Conservation (phyloP, 2,113 vertebrate species). For the Rana temporaria region DNA sequence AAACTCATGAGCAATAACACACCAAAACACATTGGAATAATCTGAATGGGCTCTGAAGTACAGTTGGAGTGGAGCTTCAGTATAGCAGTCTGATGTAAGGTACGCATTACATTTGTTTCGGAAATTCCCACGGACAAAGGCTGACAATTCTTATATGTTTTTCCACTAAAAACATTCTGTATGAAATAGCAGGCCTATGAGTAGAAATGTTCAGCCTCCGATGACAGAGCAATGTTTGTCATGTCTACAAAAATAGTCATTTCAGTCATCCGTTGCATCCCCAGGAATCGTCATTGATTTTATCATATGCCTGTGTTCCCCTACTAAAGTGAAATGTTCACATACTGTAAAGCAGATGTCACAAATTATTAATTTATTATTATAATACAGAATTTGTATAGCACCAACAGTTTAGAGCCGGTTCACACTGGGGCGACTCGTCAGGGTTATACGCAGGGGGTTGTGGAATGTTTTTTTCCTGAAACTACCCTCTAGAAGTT, state of each 20-base stretch:
- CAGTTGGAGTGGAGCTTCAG: too few relatives aligned
- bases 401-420: too few relatives aligned
- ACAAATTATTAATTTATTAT: not conserved
- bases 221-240: slow-evolving; percentile 21
- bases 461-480: too few relatives aligned
- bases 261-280: slow-evolving; percentile 8
- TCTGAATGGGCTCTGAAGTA: too few relatives aligned
- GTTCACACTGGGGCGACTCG: too few relatives aligned
- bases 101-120: not conserved
- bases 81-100: not conserved
- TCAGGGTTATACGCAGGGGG: too few relatives aligned
- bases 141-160: slow-evolving; percentile 10
- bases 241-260: slow-evolving; percentile 24
- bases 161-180: slow-evolving; percentile 8
- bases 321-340: not conserved
- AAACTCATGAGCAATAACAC: too few relatives aligned
- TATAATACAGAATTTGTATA: too few relatives aligned
- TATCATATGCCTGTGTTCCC: not conserved
- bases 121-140: slow-evolving; percentile 29
- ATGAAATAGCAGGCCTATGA: not conserved
- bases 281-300: not conserved
- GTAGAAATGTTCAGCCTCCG: slow-evolving; percentile 12
- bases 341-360: not conserved
- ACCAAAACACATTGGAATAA: too few relatives aligned
- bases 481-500: too few relatives aligned